Conservation (phyloP, 2,113 vertebrate genomes). For the Vulpes vulpes region DNA sequence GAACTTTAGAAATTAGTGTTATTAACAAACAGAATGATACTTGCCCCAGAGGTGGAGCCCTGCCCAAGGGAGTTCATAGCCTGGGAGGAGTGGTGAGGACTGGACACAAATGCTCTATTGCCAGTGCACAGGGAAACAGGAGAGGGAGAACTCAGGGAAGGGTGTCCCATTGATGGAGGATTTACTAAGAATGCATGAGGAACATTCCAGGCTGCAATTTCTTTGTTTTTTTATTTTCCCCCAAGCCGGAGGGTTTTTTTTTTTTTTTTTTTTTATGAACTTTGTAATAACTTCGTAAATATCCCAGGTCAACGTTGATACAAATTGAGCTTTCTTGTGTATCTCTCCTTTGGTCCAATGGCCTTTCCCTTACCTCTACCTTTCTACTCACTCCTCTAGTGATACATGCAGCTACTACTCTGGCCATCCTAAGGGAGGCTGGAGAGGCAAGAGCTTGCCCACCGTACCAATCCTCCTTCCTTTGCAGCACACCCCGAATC, state of each 20-base stretch:
- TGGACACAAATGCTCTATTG: not conserved
- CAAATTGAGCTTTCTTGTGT: not conserved
- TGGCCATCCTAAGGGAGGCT: not conserved
- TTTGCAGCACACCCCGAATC: not conserved
- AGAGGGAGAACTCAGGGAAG: not conserved
- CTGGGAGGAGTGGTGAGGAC: not conserved
- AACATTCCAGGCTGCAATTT: not conserved
- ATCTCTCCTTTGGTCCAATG: not conserved
- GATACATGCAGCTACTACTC: not conserved
- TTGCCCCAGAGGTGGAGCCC: not conserved
- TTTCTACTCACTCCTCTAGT: not conserved
- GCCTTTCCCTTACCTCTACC: not conserved
- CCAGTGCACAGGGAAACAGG: not conserved
- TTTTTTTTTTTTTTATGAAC: not conserved
- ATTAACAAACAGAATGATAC: not conserved
- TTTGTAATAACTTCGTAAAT: slow-evolving; percentile 22
- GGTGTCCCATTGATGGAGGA: not conserved
- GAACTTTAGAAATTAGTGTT: not conserved
- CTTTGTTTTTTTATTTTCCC: not conserved
- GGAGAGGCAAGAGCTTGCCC: not conserved
- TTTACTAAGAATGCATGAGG: not conserved
- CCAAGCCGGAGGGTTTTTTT: not conserved
- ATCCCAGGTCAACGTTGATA: not conserved
- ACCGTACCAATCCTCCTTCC: not conserved
- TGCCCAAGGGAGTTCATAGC: not conserved